Conservation (phyloP, 2,113 vertebrate species). For the Sylvia atricapilla region DNA sequence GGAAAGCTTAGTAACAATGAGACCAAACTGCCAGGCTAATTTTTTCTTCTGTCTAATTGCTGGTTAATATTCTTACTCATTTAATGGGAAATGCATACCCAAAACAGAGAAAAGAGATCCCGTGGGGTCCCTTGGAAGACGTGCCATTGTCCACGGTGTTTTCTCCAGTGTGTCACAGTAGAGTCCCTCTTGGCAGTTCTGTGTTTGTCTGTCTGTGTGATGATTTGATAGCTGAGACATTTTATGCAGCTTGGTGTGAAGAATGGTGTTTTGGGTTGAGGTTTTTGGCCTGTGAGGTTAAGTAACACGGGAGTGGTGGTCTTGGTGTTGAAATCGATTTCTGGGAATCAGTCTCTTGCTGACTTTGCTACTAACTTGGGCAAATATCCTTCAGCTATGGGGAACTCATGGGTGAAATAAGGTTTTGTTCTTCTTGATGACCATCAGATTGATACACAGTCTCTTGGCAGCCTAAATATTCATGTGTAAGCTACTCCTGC, state of each 20-base stretch:
- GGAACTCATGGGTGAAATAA: not conserved
- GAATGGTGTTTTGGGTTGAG: not conserved
- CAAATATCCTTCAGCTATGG: not conserved
- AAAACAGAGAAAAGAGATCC: not conserved
- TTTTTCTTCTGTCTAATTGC: not conserved
- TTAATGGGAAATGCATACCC: not conserved
- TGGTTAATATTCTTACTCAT: not conserved
- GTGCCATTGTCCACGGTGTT: not conserved
- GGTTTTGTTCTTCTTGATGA: not conserved
- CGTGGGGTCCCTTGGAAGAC: not conserved
- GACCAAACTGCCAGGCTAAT: not conserved
- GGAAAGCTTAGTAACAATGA: slow-evolving; percentile 44
- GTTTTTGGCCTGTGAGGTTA: not conserved
- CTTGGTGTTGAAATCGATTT: not conserved
- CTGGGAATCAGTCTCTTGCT: not conserved
- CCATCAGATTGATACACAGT: not conserved
- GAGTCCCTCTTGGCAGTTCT: not conserved
- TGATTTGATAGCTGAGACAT: not conserved
- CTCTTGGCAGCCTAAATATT: not conserved
- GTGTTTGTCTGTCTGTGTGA: not conserved
- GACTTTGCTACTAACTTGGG: not conserved
- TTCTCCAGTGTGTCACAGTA: not conserved
- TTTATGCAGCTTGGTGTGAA: not conserved
- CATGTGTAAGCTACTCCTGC: not conserved
- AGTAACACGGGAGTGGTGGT: not conserved